Evolutionary conservation across 2,888 invertebrate species (phyloP), one percentile per base, ranked within the genome.

Genomic region (Leucania comma): DNA sequence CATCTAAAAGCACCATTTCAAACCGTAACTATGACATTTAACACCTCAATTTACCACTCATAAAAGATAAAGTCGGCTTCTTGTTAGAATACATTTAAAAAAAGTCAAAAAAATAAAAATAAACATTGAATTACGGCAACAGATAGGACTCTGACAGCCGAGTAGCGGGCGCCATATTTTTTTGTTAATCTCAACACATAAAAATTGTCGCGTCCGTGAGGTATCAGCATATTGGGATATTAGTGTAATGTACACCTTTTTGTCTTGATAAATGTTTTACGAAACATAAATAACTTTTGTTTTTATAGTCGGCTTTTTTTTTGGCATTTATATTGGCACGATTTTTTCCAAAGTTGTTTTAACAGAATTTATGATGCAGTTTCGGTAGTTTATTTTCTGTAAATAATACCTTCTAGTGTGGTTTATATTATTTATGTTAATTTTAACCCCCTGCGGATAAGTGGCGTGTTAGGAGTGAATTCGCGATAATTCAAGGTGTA

Each of bases 21-120:
- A 88, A 74, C 57, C 53, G 73, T 69, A 72, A 75, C 82, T 81
- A 82, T 80, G 85, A 85, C 78, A 79, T 86, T 89, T 89, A 84
- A 91, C 90, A 90, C 91, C 88, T 91, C 88, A 92, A 92, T 92
- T 89, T 89, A 88, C 88, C 81, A 86, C 82, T 85, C 88, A 87
- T 88, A 90, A 90, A 87, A 90, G 90, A 91, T 91, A 90, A 90
- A 84, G 84, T 82, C 86, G 83, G 81, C 86, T 88, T 81, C 90
- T 90, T 88, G 88, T 88, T 86, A 84, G 81, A 84, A 82, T 79
- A 80, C 75, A 79, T 77, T n/a, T 77, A 17, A 72, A 82, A 80
- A 84, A 85, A 86, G 86, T 81, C 85, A 89, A 91, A 92, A 89
- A 90, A 90, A 90, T 42, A 88, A 85, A 85, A 83, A 83, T 74